phyloP scores from a whole-genome alignment of 2,113 vertebrate genomes.

The Pycnonotus jocosus region DNA sequence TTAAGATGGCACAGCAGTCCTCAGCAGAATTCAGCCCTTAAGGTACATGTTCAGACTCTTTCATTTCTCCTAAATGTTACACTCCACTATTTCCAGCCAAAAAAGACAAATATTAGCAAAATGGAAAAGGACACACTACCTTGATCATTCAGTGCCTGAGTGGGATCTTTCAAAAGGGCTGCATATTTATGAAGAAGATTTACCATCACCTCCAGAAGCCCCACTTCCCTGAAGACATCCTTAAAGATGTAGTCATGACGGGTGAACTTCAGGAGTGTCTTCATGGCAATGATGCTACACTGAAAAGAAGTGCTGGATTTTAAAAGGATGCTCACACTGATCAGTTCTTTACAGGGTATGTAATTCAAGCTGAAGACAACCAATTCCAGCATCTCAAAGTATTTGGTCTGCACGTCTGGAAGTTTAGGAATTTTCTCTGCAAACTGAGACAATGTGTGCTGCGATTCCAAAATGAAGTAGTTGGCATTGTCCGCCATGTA shows the following conservation, averaged over 20 bases:
- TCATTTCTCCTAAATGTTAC: background rate
- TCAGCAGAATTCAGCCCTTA: background rate
- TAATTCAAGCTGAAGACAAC: slow-evolving; percentile 97
- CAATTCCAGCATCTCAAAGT: slow-evolving; percentile 96
- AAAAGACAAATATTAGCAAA: background rate
- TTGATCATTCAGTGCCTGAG: slow-evolving; percentile 82
- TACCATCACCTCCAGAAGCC: slow-evolving; percentile 95
- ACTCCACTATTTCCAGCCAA: background rate
- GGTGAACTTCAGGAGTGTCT: slow-evolving; percentile 88
- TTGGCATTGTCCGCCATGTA: slow-evolving; percentile 93
- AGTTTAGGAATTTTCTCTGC: slow-evolving; percentile 90
- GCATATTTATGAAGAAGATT: slow-evolving; percentile 98
- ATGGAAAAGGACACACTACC: slow-evolving; percentile 68
- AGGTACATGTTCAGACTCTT: background rate
- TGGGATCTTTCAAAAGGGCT: slow-evolving; percentile 93
- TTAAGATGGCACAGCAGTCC: background rate
- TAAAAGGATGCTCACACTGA: slow-evolving; percentile 95
- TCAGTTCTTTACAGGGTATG: slow-evolving; percentile 97
- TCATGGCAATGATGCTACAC: slow-evolving; percentile 89
- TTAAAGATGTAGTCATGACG: slow-evolving; percentile 93
- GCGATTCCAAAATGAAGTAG: slow-evolving; percentile 96
- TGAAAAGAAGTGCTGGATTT: slow-evolving; percentile 89
- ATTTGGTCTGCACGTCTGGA: slow-evolving; percentile 91
- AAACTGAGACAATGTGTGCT: slow-evolving; percentile 94
- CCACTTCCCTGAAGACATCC: slow-evolving; percentile 96